phyloP scores from a whole-genome alignment of 1,140 invertebrate species.

The Drosophila cardini region DNA sequence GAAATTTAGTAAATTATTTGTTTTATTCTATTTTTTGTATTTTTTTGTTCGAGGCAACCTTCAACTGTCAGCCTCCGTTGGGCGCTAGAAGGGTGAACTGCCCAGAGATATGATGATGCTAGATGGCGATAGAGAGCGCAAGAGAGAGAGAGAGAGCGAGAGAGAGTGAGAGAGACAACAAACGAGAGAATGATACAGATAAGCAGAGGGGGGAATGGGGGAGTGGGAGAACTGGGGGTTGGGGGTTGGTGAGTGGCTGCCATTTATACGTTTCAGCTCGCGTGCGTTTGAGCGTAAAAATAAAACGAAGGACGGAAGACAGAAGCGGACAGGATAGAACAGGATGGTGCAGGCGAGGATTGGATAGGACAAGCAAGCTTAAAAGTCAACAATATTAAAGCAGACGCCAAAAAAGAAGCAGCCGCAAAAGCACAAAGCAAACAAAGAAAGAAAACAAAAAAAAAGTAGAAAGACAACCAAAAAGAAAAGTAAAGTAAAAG shows the following conservation, averaged over 20 bases:
- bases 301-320: constrained; percentile 70
- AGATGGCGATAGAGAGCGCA: constrained; percentile 33
- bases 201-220: background rate
- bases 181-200: too few species aligned
- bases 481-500: constrained; percentile 35
- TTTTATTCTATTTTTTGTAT: constrained; percentile 19
- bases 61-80: constrained; percentile 67
- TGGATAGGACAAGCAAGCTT: constrained; percentile 46
- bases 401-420: constrained; percentile 38
- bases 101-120: constrained; percentile 57
- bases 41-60: constrained; percentile 58
- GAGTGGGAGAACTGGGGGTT: background rate
- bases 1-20: background rate
- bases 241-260: constrained; percentile 49
- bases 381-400: constrained; percentile 81
- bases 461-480: too few species aligned
- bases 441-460: constrained; percentile 15
- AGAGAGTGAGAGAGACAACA: background rate
- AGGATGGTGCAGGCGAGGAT: constrained; percentile 23
- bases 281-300: constrained; percentile 82
- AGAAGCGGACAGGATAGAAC: background rate
- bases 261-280: constrained; percentile 82
- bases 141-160: background rate
- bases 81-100: constrained; percentile 78
- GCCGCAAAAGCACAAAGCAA: constrained; percentile 32